Evolutionary conservation across 2,113 vertebrate genomes (phyloP).

Genomic region (Benitochromis conjunctus): DNA sequence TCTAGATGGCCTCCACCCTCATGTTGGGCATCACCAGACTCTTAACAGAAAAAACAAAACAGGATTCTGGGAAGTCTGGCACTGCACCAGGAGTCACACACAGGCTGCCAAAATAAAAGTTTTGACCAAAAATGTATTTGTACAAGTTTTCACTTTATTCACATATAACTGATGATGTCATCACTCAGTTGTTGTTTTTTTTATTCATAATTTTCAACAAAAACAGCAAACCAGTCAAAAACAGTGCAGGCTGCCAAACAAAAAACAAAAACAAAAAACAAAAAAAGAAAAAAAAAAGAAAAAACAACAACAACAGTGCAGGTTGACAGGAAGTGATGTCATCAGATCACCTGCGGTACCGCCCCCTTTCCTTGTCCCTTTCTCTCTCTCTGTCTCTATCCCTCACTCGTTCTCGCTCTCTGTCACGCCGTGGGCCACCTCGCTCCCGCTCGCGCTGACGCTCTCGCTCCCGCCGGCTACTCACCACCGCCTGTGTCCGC

Average conservation of each 20-base stretch:
- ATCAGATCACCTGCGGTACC: constrained; percentile 80
- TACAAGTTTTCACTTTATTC: neutral
- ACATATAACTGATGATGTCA: constrained; percentile 1
- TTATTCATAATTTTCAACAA: neutral
- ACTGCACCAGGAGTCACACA: neutral
- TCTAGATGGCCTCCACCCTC: neutral
- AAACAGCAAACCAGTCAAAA: neutral
- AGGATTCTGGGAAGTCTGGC: neutral
- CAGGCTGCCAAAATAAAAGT: neutral
- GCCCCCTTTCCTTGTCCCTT: constrained; percentile 89
- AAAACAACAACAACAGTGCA: neutral
- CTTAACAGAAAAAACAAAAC: neutral
- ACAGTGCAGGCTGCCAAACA: neutral
- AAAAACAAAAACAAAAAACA: too few species aligned
- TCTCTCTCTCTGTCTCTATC: constrained; percentile 83
- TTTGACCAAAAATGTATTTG: neutral
- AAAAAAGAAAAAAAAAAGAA: rapidly evolving
- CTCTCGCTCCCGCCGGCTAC: constrained; percentile 88
- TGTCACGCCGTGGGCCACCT: constrained; percentile 77
- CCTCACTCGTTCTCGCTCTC: constrained; percentile 75
- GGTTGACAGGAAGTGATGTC: neutral
- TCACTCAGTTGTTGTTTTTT: neutral
- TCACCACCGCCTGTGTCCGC: constrained; percentile 94
- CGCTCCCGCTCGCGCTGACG: constrained; percentile 87
- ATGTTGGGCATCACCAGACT: neutral